Base-by-base conservation (phyloP, 35 echinoderm and acorn worm genomes). In the Hemicentrotus pulcherrimus region DNA sequence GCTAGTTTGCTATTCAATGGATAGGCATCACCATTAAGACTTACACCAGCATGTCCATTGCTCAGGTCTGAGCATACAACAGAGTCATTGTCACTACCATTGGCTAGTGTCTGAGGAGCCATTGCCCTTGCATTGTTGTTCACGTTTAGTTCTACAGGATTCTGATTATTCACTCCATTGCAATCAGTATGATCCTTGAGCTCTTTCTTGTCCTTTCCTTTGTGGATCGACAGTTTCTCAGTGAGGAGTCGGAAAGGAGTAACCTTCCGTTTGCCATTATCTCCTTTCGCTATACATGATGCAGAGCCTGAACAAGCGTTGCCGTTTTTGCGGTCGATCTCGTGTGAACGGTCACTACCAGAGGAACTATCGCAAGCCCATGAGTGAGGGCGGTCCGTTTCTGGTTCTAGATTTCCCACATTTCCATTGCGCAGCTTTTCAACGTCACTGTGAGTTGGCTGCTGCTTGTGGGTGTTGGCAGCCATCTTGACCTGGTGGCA, bases 401-500 rank as follows among this genome's bases (percentile, higher is more conserved):
- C 87, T 28, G 61, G 50, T 70, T 31, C 91, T 47, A 47, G 55
- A 31, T 58, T 87, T 48, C 91, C 12, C 22, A 70, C 92, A 19
- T 46, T 59, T 28, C 94, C 92, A 94, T 94, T 94, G 6, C 48
- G 86, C 7, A 61, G 87, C 59, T 96, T 91, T 78, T 24, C 95
- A 58, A 94, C 94, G 1, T 52, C 33, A 32, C 31, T 95, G 35
- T n/a, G 96, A 60, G 92, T 95, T 91, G 47, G 61, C n/a, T 94
- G 92, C 60, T 48, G 61, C 47, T 94, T 96, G 86, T 95, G 92
- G 41, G 52, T 94, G 94, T 95, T 95, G 18, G 96, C 94, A 2
- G 95, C 95, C 78, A 99, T 95, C 58, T 95, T 96, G 47, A 97
- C 97, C 35, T 96, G 95, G 31, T 99, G 96, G 50, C 98, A 99